Evolutionary conservation across 2,797 vertebrate species (phyloP).

Genomic region (Arrhamphus sclerolepis): DNA sequence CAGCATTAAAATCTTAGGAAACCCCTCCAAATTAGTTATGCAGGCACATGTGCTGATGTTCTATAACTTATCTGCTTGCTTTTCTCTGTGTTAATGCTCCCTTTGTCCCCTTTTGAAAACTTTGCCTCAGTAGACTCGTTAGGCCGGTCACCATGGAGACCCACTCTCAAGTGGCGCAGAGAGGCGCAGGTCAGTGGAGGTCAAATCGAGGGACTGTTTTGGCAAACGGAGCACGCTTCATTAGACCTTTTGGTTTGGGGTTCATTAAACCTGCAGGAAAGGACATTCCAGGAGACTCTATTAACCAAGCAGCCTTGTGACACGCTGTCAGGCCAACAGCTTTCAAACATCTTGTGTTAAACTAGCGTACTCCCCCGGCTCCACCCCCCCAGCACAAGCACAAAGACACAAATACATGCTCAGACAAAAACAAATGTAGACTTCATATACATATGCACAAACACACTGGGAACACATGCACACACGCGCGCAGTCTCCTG

Average conservation of each 20-base stretch:
- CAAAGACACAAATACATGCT: slow-evolving; percentile 36
- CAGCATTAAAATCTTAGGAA: slow-evolving; percentile 42
- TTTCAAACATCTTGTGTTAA: slow-evolving; percentile 77
- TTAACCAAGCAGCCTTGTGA: slow-evolving; percentile 74
- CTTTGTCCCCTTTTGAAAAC: slow-evolving; percentile 56
- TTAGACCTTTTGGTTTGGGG: slow-evolving; percentile 79
- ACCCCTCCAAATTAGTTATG: slow-evolving; percentile 38
- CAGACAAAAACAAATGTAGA: slow-evolving; percentile 47
- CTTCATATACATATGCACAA: slow-evolving; percentile 38
- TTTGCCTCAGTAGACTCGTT: slow-evolving; percentile 50
- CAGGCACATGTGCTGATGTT: slow-evolving; percentile 40
- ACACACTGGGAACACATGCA: slow-evolving; percentile 30
- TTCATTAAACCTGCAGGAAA: slow-evolving; percentile 84
- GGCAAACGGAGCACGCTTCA: slow-evolving; percentile 78
- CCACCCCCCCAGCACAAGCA: slow-evolving; percentile 37
- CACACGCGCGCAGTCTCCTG: slow-evolving; percentile 22
- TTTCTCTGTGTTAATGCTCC: slow-evolving; percentile 39
- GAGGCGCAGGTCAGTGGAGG: slow-evolving; percentile 66
- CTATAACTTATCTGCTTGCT: slow-evolving; percentile 46
- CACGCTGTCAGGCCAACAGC: slow-evolving; percentile 68
- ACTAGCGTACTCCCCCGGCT: slow-evolving; percentile 22
- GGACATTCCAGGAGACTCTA: slow-evolving; percentile 81
- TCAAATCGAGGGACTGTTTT: slow-evolving; percentile 74
- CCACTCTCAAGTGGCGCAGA: slow-evolving; percentile 58
- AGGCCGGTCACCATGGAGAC: slow-evolving; percentile 73